Base-by-base conservation (phyloP, 2,888 invertebrate genomes). In the Dasypogon diadema region DNA sequence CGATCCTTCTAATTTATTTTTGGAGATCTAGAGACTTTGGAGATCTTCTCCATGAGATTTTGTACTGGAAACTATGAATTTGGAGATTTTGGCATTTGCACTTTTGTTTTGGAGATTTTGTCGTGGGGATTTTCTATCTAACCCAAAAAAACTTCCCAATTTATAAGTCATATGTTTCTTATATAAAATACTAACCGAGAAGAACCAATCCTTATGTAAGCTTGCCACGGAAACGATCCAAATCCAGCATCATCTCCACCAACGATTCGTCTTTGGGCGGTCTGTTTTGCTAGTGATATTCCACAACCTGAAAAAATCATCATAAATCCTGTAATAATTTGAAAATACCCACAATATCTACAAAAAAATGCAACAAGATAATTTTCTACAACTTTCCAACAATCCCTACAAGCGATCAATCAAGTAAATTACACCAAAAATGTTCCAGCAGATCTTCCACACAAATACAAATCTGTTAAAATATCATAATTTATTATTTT, bases 181-280 rank as follows among this genome's bases (percentile, higher is more conserved):
- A n/a, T n/a, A n/a, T n/a, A n/a, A n/a, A 21, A 22, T 37, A 58
- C 78, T 84, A 87, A 92, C 92, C 92, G 91, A 81, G 96, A 96
- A 54, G 96, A 95, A 78, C 96, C 96, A 77, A 97, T 96, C 83
- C 96, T 89, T 82, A 97, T 97, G 87, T 97, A 97, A 0, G 96
- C 96, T 88, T 96, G 96, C 97, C 97, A 97, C 22, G 97, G 97
- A 84, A 97, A 97, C 77, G 95, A 94, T 18, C 96, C 96, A 85
- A 97, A 97, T 58, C 96, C 96, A 0, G 97, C 96, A 84, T 97
- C 96, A 81, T 96, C 95, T 0, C 97, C 97, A 0, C 97, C 97
- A 18, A 97, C 96, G 79, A 97, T 96, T 79, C 97, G 88, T 21
- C 96, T 89, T 83, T 96, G 96, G 0, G 96, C 96, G 12, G 93